These are phyloP conservation scores for Cynopterus brachyotis DNA, from an alignment of 2,113 vertebrate genomes.

Conservation along the genomic window DNA sequence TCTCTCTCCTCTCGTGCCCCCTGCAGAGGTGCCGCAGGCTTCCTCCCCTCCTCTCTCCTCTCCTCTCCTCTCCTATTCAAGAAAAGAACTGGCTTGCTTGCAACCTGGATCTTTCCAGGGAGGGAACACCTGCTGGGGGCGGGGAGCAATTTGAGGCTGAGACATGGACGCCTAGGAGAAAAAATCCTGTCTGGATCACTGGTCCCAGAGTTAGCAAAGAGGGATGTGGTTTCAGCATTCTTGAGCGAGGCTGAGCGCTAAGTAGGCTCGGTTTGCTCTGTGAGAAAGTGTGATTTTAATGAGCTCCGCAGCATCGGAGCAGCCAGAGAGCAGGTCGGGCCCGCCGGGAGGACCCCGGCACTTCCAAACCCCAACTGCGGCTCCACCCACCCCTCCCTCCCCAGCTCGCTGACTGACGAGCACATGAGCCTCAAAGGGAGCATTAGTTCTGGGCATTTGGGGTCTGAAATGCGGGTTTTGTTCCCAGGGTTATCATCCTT, in stretches of 20 bases:
- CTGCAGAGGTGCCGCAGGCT: not conserved
- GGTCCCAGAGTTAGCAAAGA: not conserved
- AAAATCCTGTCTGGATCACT: not conserved
- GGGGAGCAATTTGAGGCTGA: not conserved
- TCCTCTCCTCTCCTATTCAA: no score
- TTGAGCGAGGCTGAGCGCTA: not conserved
- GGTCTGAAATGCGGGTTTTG: slow-evolving; percentile 43
- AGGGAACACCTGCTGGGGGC: not conserved
- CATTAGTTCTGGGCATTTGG: slow-evolving; percentile 35
- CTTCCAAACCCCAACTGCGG: not conserved
- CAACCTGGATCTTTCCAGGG: not conserved
- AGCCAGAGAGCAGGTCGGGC: not conserved
- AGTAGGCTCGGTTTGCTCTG: not conserved
- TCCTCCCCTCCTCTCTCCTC: no score
- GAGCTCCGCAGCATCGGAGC: not conserved
- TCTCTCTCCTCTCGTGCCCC: not conserved
- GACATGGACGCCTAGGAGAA: not conserved
- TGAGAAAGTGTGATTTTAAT: not conserved
- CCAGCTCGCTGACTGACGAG: not conserved
- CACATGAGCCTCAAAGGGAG: not conserved
- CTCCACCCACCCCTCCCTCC: not conserved
- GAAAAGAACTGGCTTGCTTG: slow-evolving; percentile 12
- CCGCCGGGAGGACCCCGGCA: not conserved
- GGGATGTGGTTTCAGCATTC: not conserved
- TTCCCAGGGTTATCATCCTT: slow-evolving; percentile 57